Percentiles rank a stretch among this genome's conserved stretches.
phyloP scores from a whole-genome alignment of 1,140 invertebrate genomes.

The Zaprionus nigranus region DNA sequence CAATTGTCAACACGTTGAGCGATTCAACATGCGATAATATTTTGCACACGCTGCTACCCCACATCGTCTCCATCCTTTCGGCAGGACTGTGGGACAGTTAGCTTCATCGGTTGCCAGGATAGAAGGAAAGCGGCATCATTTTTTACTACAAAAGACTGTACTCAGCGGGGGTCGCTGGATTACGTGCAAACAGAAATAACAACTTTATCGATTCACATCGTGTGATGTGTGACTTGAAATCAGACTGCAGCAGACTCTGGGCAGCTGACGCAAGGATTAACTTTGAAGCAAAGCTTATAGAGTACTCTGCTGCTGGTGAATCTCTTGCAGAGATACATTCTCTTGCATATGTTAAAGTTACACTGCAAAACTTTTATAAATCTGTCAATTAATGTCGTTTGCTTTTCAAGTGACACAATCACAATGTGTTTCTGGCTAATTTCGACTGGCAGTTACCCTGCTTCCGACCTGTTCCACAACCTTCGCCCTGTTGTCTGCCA shows the following conservation, averaged over 20 bases:
- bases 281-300: background rate
- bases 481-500: too few relatives aligned
- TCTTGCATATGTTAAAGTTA: background rate
- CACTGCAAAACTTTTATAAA: background rate
- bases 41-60: constrained; percentile 17
- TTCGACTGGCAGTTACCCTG: background rate
- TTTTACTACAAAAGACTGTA: constrained; percentile 59
- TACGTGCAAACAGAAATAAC: constrained; percentile 56
- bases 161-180: constrained; percentile 27
- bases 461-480: too few relatives aligned
- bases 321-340: background rate
- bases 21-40: constrained; percentile 77
- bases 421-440: background rate
- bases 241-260: constrained; percentile 29
- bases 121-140: background rate
- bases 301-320: background rate
- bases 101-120: too few relatives aligned
- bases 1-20: constrained; percentile 73
- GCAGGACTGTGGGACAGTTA: background rate
- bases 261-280: background rate
- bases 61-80: background rate
- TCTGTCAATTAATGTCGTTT: background rate
- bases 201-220: constrained; percentile 81
- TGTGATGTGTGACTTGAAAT: constrained; percentile 80
- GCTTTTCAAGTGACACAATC: background rate